Percentiles rank a stretch among this genome's conserved stretches.
Conservation (phyloP, 2,888 invertebrate species). For the Uloborus plumipes region DNA sequence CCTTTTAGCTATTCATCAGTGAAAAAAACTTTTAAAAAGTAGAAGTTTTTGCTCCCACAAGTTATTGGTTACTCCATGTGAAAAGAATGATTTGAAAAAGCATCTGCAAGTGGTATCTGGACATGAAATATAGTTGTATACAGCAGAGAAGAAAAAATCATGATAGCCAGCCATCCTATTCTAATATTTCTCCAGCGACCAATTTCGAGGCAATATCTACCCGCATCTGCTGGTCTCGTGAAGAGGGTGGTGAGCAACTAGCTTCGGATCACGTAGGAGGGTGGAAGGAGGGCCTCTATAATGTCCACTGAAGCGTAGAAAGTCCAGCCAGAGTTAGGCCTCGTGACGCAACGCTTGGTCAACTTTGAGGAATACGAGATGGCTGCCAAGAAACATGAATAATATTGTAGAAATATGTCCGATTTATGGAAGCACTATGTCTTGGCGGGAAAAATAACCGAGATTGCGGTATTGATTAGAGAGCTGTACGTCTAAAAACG, state of each 20-base stretch:
- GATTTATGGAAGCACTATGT: neutral
- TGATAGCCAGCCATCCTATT: constrained; percentile 7
- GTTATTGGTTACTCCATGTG: too few relatives aligned
- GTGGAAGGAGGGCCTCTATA: constrained; percentile 1
- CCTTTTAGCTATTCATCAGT: too few relatives aligned
- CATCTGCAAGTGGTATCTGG: too few relatives aligned
- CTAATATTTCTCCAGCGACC: neutral
- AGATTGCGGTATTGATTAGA: too few relatives aligned
- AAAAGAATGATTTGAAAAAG: too few relatives aligned
- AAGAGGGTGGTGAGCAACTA: constrained; percentile 3
- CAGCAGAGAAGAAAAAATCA: constrained; percentile 1
- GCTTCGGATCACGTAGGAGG: neutral
- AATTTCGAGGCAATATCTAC: constrained; percentile 2
- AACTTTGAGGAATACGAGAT: constrained; percentile 13
- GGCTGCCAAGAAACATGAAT: constrained; percentile 5
- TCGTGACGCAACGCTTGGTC: constrained; percentile 10
- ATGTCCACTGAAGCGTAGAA: constrained; percentile 11
- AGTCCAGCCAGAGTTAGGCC: constrained; percentile 1
- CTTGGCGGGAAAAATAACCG: too few relatives aligned
- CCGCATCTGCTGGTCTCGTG: constrained; percentile 5
- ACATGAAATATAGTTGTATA: constrained; percentile 2
- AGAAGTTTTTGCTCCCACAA: too few relatives aligned
- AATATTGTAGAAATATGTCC: constrained; percentile 2
- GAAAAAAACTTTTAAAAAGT: too few relatives aligned
- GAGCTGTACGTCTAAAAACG: too few relatives aligned